phyloP scores from a whole-genome alignment of 2,113 vertebrate species.

The Oreamnos americanus region DNA sequence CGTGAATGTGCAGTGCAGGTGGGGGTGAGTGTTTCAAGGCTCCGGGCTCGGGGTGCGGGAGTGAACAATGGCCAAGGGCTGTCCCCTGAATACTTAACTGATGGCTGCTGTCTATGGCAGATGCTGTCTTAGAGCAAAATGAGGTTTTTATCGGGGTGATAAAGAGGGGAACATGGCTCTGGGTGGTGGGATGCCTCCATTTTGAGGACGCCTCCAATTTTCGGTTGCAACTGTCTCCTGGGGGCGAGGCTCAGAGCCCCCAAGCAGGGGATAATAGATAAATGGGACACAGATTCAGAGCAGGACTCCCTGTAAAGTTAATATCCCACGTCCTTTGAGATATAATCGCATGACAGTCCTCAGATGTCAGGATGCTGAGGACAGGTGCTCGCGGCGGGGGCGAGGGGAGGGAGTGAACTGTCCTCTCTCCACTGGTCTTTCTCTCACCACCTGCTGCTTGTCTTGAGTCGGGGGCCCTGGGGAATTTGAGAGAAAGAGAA shows the following conservation, averaged over 20 bases:
- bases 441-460: fast-evolving
- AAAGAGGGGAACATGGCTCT: fast-evolving
- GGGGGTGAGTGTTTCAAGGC: fast-evolving
- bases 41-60: fast-evolving
- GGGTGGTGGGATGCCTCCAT: background rate
- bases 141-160: fast-evolving
- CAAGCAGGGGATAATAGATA: background rate
- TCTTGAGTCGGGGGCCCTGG: background rate
- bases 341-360: fast-evolving
- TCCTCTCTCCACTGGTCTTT: no score
- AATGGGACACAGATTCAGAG: background rate
- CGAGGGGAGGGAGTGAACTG: background rate
- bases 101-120: background rate
- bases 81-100: background rate
- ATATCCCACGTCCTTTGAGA: background rate
- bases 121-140: background rate
- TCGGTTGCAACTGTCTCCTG: background rate
- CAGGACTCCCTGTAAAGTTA: fast-evolving
- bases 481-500: background rate
- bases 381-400: fast-evolving
- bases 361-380: background rate
- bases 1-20: fast-evolving
- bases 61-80: fast-evolving
- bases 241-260: background rate
- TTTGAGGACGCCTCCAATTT: background rate